phyloP scores from a whole-genome alignment of 2,888 invertebrate species.

The Elmis aenea region DNA sequence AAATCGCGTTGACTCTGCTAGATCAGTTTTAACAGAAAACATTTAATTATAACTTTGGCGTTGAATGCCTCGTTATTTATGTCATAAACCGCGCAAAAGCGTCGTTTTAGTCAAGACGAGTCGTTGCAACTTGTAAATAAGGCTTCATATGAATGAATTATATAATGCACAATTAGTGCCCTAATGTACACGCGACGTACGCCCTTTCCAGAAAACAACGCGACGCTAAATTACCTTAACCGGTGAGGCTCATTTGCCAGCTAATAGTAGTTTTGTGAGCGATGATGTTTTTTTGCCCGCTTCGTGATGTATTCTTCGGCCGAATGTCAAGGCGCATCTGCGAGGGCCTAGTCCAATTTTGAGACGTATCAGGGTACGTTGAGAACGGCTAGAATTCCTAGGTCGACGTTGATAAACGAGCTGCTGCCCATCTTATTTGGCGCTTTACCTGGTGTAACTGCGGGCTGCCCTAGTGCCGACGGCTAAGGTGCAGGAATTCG shows the following conservation, averaged over 20 bases:
- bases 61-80: conserved; percentile 23
- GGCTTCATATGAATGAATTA: conserved; percentile 26
- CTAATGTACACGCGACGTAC: conserved; percentile 23
- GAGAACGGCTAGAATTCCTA: conserved; percentile 22
- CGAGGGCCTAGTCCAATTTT: conserved; percentile 25
- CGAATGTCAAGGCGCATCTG: conserved; percentile 23
- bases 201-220: too few relatives aligned
- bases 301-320: conserved; percentile 18
- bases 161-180: too few relatives aligned
- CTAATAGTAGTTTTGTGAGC: conserved; percentile 15
- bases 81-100: conserved; percentile 19
- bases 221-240: too few relatives aligned
- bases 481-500: conserved; percentile 24
- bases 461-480: conserved; percentile 23
- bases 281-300: conserved; percentile 22
- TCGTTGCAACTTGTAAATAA: conserved; percentile 10
- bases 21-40: conserved; percentile 19
- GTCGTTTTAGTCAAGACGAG: conserved; percentile 20
- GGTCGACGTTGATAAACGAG: conserved; percentile 29
- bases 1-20: conserved; percentile 1
- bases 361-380: conserved; percentile 25
- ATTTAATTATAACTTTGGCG: conserved; percentile 29
- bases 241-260: too few relatives aligned
- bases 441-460: conserved; percentile 27
- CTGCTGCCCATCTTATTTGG: conserved; percentile 29